phyloP scores from a whole-genome alignment of 1,140 invertebrate species.

The Cryptotermes secundus region DNA sequence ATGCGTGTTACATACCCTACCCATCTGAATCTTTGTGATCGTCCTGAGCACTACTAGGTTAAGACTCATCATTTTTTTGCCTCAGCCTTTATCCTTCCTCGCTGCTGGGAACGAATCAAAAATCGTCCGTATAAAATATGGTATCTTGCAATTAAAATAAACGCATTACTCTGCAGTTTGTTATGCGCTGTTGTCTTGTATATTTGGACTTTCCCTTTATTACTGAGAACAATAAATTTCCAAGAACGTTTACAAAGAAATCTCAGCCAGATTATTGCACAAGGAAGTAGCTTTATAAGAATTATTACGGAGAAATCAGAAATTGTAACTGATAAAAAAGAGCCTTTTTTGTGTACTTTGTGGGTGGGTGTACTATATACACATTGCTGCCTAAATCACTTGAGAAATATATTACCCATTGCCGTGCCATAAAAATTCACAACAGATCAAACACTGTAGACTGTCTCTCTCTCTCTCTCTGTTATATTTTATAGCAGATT shows the following conservation, averaged over 20 bases:
- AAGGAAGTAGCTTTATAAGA: not conserved
- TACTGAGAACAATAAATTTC: not conserved
- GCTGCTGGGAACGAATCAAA: too few species aligned
- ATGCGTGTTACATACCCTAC: too few species aligned
- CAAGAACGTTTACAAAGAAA: not conserved
- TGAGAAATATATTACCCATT: slow-evolving; percentile 20
- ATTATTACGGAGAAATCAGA: not conserved
- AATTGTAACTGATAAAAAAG: not conserved
- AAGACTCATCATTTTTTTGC: too few species aligned
- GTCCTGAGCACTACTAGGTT: too few species aligned
- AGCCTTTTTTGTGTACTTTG: not conserved
- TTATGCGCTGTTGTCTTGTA: too few species aligned
- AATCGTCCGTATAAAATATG: too few species aligned
- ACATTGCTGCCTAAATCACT: not conserved
- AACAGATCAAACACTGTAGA: not conserved
- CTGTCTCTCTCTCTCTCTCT: not conserved
- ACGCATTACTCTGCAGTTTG: too few species aligned
- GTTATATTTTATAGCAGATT: not conserved
- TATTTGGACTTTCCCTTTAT: not conserved
- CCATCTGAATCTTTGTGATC: too few species aligned
- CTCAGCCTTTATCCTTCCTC: too few species aligned
- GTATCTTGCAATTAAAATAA: too few species aligned
- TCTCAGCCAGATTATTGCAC: not conserved
- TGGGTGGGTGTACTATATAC: slow-evolving; percentile 7
- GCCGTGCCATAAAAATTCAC: slow-evolving; percentile 10